These are phyloP conservation scores for Sorex maritimensis DNA, from an alignment of 2,797 vertebrate genomes.

Conservation along the genomic window DNA sequence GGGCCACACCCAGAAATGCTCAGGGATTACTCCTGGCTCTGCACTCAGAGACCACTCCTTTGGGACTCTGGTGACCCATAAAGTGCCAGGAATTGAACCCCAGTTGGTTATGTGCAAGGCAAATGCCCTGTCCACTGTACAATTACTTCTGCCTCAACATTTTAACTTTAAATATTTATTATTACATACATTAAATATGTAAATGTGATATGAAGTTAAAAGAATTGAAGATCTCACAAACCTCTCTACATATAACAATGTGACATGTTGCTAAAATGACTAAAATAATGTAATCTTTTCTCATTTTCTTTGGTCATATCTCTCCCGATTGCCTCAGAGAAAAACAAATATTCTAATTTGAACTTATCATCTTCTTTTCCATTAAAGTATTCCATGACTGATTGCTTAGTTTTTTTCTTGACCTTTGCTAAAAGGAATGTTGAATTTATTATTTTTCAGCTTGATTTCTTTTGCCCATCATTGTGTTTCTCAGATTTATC, in stretches of 20 bases:
- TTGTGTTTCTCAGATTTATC: neutral
- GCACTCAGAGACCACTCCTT: too few species aligned
- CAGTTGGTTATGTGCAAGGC: too few species aligned
- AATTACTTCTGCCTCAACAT: neutral
- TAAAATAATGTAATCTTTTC: neutral
- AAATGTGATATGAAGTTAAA: neutral
- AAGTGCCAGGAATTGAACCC: too few species aligned
- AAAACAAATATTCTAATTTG: neutral
- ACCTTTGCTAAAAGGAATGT: conserved; percentile 19
- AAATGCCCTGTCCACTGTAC: too few species aligned
- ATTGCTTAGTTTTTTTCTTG: neutral
- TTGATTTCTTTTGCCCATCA: neutral
- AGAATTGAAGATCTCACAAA: neutral
- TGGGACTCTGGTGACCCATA: too few species aligned
- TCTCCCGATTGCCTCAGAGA: too few species aligned
- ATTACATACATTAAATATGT: neutral
- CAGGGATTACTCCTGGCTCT: too few species aligned
- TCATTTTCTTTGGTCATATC: neutral
- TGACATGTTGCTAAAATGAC: neutral
- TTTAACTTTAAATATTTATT: neutral
- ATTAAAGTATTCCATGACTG: neutral
- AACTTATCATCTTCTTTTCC: neutral
- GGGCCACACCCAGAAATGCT: too few species aligned
- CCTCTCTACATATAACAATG: neutral
- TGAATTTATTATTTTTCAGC: neutral